Evolutionary conservation across 2,797 vertebrate species (phyloP).

Genomic region (Luscinia luscinia): DNA sequence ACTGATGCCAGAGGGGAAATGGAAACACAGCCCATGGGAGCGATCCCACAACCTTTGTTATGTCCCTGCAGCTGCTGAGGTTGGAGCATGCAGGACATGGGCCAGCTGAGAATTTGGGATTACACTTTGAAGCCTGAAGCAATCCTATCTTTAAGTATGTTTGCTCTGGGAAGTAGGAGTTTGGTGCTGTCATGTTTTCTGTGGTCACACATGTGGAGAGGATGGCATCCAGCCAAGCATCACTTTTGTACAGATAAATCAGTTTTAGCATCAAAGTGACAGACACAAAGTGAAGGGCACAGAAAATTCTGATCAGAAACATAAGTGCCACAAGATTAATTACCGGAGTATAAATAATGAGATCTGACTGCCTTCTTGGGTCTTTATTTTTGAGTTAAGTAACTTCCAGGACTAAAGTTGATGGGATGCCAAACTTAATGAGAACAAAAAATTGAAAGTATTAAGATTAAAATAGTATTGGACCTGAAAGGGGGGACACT

Average conservation of each 20-base stretch:
- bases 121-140: neutral
- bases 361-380: neutral
- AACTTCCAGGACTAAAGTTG: neutral
- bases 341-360: neutral
- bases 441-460: neutral
- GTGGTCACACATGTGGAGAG: neutral
- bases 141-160: neutral
- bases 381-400: constrained; percentile 8
- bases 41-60: rapidly evolving
- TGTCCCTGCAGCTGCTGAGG: neutral
- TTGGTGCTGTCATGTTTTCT: neutral
- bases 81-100: rapidly evolving
- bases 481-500: neutral
- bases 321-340: neutral
- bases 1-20: neutral
- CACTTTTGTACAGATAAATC: neutral
- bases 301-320: neutral
- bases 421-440: neutral
- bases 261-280: neutral
- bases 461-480: neutral
- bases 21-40: neutral
- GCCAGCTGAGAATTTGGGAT: neutral
- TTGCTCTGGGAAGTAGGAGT: neutral
- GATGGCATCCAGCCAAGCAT: neutral
- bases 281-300: neutral